phyloP scores from a whole-genome alignment of 2,888 invertebrate genomes.

The Drosophila leonis region DNA sequence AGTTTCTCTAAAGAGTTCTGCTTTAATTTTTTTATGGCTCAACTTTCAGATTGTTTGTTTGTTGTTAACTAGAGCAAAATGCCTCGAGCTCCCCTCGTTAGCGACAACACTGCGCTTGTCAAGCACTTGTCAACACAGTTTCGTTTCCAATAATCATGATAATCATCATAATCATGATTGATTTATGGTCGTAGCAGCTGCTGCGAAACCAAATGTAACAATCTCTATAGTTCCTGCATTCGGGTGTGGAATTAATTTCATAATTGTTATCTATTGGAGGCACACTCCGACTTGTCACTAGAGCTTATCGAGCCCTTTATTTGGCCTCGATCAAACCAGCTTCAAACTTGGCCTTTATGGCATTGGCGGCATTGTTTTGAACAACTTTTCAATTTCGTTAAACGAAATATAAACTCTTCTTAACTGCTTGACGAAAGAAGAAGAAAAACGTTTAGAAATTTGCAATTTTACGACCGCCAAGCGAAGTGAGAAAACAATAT shows the following conservation, averaged over 20 bases:
- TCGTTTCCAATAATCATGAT: conserved; percentile 2
- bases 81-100: not conserved
- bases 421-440: not conserved
- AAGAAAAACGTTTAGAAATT: not conserved
- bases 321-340: conserved; percentile 19
- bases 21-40: conserved; percentile 9
- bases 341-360: not conserved
- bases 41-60: conserved; percentile 21
- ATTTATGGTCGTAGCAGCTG: conserved; percentile 36
- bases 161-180: conserved; percentile 43
- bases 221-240: conserved; percentile 6
- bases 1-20: conserved; percentile 9
- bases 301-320: conserved; percentile 2
- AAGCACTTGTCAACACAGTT: conserved; percentile 18
- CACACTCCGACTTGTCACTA: conserved; percentile 21
- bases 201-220: conserved; percentile 21
- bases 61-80: not conserved
- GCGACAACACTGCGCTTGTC: conserved; percentile 3
- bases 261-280: conserved; percentile 17
- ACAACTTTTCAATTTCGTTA: conserved; percentile 23
- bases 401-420: not conserved
- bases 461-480: conserved; percentile 1
- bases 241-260: conserved; percentile 1
- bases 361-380: conserved; percentile 9
- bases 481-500: conserved; percentile 3